A percentile compares a stretch with the other conserved stretches of the same genome.
Conservation (phyloP, 2,797 vertebrate species). For the Falco naumanni region DNA sequence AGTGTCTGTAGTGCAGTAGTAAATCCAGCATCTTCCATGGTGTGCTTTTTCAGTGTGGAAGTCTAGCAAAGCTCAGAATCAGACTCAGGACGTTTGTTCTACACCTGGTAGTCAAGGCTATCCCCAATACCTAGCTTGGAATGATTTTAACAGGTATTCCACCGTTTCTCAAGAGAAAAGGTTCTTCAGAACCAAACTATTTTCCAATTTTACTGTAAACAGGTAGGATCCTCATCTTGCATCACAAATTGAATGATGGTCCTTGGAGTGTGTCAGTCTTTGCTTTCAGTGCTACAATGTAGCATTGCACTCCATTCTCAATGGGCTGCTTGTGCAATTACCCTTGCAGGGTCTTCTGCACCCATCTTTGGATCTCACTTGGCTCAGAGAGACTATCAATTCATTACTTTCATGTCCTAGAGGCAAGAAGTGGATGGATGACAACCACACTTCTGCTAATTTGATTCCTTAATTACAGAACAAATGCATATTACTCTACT, state of each 20-base stretch:
- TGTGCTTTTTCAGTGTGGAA: not conserved
- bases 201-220: not conserved
- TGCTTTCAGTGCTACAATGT: not conserved
- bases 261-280: not conserved
- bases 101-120: not conserved
- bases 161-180: not conserved
- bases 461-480: constrained; percentile 65
- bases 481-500: constrained; percentile 10
- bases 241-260: not conserved
- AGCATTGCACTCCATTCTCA: not conserved
- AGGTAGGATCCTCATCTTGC: not conserved
- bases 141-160: not conserved
- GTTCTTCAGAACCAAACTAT: not conserved
- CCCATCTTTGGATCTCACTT: not conserved
- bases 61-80: not conserved
- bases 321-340: not conserved
- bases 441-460: not conserved
- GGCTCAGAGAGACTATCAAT: not conserved
- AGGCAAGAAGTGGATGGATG: constrained; percentile 34
- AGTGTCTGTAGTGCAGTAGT: not conserved
- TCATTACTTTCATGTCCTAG: constrained; percentile 46
- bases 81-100: not conserved
- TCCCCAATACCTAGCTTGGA: not conserved
- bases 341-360: not conserved
- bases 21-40: accelerated